Evolutionary conservation across 1,140 invertebrate species (phyloP), one percentile per base, ranked within the genome.

Genomic region (Megalonaias nervosa): DNA sequence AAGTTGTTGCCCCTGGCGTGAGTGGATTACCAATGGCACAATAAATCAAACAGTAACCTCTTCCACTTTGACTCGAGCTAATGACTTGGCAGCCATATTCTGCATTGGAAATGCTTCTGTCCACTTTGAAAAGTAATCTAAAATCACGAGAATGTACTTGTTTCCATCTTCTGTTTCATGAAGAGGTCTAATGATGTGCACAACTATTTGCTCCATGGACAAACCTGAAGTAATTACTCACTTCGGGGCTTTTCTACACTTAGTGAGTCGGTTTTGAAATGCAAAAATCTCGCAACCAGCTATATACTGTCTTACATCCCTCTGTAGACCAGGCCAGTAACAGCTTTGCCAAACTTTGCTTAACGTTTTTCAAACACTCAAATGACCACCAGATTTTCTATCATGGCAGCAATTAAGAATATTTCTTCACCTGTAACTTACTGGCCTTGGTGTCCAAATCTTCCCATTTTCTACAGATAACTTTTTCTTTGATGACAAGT

Each of bases 31-130:
- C 17, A 82, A 38, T 0, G 91, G 90, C 5, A 87, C 80, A 21
- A 91, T 91, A 75, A 86, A 87, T 13, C 86, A 68, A 65, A 80
- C 83, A 26, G 91, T 69, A n/a, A 85, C 70, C 38, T 89, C 77
- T 62, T 86, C 66, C 9, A 91, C 83, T 13, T 91, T 76, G 1
- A 78, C 81, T 23, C 88, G 79, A 13, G 87, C 91, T 14, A 90
- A 80, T 5, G 88, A 89, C 16, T 21, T 55, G 16, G 84, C 81
- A 56, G 80, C 85, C 65, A 79, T 55, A 67, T 89, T 75, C 19
- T 60, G 58, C 26, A 89, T 58, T 26, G 88, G 59, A 48, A 79
- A 82, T 6, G 74, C 79, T 73, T 86, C 85, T 11, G 60, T 64
- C 77, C 77, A 89, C 60, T 81, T 79, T 1, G 85, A 88, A 21